phyloP scores from a whole-genome alignment of 2,888 invertebrate species.

The Patella caerulea region DNA sequence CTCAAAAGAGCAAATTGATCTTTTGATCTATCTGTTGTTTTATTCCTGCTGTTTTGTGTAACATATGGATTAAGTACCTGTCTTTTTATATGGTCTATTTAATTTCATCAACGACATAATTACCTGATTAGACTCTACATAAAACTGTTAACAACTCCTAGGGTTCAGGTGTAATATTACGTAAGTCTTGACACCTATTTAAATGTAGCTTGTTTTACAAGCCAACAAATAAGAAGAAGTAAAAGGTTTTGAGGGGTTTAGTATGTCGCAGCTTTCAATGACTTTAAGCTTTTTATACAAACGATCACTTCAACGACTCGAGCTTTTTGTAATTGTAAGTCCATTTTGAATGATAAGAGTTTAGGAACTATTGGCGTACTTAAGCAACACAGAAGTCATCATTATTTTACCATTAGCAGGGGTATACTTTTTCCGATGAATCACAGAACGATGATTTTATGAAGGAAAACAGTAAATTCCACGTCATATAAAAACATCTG shows the following conservation, averaged over 20 bases:
- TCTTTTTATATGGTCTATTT: no score
- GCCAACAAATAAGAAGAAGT: neutral
- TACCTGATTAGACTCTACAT: no score
- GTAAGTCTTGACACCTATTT: conserved; percentile 2
- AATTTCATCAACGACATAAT: no score
- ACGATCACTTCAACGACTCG: neutral
- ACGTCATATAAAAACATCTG: conserved; percentile 3
- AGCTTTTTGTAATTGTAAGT: neutral
- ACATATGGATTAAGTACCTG: no score
- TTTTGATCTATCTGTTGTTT: no score
- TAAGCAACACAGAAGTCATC: neutral
- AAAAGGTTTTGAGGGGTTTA: neutral
- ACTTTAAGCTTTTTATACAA: neutral
- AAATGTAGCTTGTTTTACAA: neutral
- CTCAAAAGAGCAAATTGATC: no score
- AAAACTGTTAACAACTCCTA: no score
- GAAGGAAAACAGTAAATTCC: neutral
- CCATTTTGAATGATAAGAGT: neutral
- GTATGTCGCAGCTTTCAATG: neutral
- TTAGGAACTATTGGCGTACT: neutral
- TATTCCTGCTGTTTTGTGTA: no score
- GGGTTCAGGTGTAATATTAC: neutral
- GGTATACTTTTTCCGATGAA: neutral
- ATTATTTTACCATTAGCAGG: conserved; percentile 4
- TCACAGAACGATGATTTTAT: no score